Base-by-base conservation (phyloP, 2,888 invertebrate genomes). In the Pseudeuparius sepicola region DNA sequence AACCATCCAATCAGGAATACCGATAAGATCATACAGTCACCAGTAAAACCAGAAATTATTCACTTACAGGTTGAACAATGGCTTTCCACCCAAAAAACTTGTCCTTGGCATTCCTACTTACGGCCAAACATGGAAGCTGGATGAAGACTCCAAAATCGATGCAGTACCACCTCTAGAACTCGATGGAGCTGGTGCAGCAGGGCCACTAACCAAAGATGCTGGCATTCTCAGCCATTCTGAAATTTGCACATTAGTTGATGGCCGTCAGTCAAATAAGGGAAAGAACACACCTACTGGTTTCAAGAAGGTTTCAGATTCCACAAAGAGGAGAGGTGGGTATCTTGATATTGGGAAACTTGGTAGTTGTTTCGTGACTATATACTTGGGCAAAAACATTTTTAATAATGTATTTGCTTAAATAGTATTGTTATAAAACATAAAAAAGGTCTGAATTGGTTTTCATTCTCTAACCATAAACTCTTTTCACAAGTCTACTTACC, bases 191-290 rank as follows among this genome's bases (percentile, higher is more conserved):
- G 84, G 78, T 0, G 71, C 72, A 39, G 71, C 71, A 47, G 85
- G 84, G 13, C 71, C 78, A 0, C 75, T 77, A 56, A 81, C 80
- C 2, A 72, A 73, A 48, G 69, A 57, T 2, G 70, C 76, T 3
- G 85, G 85, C 31, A 45, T 80, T 5, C 60, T 82, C 33, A 80
- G 82, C 46, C 85, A 83, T 64, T 73, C 79, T 1, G 85, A 86
- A 60, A 73, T 83, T 0, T 86, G 85, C 56, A 67, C 74, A 6
- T 77, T 77, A 52, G 61, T 83, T 15, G 72, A 70, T 25, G 72
- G 69, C 3, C 40, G 24, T 14, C 36, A 36, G 33, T 28, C 36
- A 26, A 50, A 37, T 26, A 34, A 61, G 75, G 57, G 71, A 74
- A 60, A 71, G 74, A 60, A 68, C 70, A 44, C 62, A 71, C 64